Evolutionary conservation across 1,140 invertebrate species (phyloP), one percentile per base, ranked within the genome.

Genomic region (Lordiphosa clarofinis): DNA sequence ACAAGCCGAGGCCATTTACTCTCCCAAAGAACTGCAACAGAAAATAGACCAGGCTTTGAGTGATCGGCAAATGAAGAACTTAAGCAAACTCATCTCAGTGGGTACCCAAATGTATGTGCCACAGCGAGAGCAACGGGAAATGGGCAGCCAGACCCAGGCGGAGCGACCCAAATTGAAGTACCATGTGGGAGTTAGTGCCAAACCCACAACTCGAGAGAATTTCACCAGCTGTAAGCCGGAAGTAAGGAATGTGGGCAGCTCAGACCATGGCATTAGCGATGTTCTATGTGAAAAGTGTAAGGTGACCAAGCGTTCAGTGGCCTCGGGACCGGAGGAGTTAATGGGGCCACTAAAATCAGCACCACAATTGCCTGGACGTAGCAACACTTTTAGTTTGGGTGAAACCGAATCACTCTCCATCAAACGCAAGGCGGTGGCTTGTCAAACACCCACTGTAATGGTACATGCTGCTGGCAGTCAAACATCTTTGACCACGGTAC

Each of bases 251-350:
- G 72, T 90, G 33, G 92, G 90, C 43, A 81, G 89, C 56, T 91
- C 91, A 3, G 89, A 91, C 24, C 87, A 90, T 52, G 90, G 84
- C 3, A 78, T 91, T 12, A 78, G 78, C 38, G 89, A 90, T 52
- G 78, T 88, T 15, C 64, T 90, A 9, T 92, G 92, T 78, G 89
- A 90, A 9, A 91, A 90, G 76, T 92, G 92, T 74, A 88, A 82
- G 10, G 66, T 88, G 0, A 56, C 57, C 24, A 91, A 90, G 55
- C 75, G 69, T n/a, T 88, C 69, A 33, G 71, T 91, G 6, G 90
- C 75, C 46, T 86, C 90, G n/a, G 90, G 90, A 24, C 73, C 87
- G 2, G 79, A 90, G 9, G 74, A 76, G 13, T 68, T 76, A 7
- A 39, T 42, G 47, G 61, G 62, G 11, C 74, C 59, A 40, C 48